These are phyloP conservation scores for Hirtodrosophila cameraria DNA, from an alignment of 2,888 invertebrate species.

Conservation along the genomic window DNA sequence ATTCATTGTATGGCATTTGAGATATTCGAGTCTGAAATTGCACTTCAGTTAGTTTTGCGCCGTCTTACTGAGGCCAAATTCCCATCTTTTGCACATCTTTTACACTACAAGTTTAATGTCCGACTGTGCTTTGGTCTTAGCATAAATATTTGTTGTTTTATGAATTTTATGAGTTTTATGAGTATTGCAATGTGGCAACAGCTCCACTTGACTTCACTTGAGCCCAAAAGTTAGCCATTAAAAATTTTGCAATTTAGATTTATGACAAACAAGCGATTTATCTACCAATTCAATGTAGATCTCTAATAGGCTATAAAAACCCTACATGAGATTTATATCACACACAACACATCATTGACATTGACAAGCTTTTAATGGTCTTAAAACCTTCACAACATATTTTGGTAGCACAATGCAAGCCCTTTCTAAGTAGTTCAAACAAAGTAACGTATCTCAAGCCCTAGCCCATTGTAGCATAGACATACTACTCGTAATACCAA, in stretches of 20 bases:
- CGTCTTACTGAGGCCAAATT: constrained; percentile 53
- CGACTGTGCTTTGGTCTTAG: constrained; percentile 47
- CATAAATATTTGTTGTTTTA: constrained; percentile 10
- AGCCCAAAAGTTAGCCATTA: constrained; percentile 3
- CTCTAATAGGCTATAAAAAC: too few species aligned
- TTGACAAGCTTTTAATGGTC: constrained; percentile 10
- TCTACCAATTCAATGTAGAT: constrained; percentile 1
- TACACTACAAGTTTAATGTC: constrained; percentile 67
- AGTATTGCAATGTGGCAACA: constrained; percentile 27
- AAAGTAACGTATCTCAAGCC: constrained; percentile 24
- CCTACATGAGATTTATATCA: too few species aligned
- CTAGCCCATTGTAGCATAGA: constrained; percentile 52
- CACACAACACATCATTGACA: not conserved
- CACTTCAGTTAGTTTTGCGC: constrained; percentile 50
- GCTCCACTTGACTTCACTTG: constrained; percentile 44
- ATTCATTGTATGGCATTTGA: constrained; percentile 69
- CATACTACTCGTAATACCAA: constrained; percentile 55
- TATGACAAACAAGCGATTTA: constrained; percentile 23
- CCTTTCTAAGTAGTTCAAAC: constrained; percentile 45
- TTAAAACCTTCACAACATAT: constrained; percentile 8
- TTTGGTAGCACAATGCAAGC: constrained; percentile 1
- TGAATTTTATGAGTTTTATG: too few species aligned
- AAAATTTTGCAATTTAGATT: constrained; percentile 9
- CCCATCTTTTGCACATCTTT: constrained; percentile 63
- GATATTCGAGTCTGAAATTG: constrained; percentile 66